Evolutionary conservation across 2,888 invertebrate species (phyloP).

Genomic region (Stenodema calcarata): DNA sequence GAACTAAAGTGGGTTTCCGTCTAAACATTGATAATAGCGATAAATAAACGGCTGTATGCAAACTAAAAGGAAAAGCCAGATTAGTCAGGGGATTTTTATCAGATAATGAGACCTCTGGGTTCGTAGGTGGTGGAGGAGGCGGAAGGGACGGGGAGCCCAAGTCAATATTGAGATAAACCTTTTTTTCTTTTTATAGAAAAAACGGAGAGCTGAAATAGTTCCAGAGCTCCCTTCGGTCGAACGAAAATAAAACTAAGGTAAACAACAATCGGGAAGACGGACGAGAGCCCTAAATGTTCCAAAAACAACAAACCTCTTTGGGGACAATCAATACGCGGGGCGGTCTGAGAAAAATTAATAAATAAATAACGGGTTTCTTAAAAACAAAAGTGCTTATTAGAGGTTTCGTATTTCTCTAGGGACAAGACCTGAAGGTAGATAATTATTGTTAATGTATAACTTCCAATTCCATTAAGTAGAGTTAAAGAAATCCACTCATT

Average conservation of each 20-base stretch:
- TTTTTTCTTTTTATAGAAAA: background rate
- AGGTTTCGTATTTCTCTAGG: too few relatives aligned
- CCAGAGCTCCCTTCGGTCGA: constrained; percentile 15
- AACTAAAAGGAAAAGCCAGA: background rate
- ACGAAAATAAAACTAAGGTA: constrained; percentile 24
- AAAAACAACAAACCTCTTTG: background rate
- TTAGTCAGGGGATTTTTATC: background rate
- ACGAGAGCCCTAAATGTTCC: background rate
- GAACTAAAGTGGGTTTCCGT: background rate
- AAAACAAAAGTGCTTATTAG: too few relatives aligned
- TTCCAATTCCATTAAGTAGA: too few relatives aligned
- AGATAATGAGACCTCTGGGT: background rate
- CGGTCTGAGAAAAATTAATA: too few relatives aligned
- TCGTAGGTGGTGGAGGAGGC: background rate
- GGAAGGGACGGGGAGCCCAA: background rate
- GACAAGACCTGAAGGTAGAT: too few relatives aligned
- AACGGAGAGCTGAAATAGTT: constrained; percentile 4
- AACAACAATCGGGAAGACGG: background rate
- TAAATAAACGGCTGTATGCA: background rate
- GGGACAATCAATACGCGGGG: too few relatives aligned
- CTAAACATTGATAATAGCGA: background rate
- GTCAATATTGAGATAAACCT: constrained; percentile 11
- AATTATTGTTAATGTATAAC: too few relatives aligned
- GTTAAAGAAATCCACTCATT: too few relatives aligned
- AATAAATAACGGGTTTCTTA: too few relatives aligned